These are phyloP conservation scores for Pseudomyrmex pallidus DNA, from an alignment of 1,140 invertebrate genomes.

Conservation along the genomic window DNA sequence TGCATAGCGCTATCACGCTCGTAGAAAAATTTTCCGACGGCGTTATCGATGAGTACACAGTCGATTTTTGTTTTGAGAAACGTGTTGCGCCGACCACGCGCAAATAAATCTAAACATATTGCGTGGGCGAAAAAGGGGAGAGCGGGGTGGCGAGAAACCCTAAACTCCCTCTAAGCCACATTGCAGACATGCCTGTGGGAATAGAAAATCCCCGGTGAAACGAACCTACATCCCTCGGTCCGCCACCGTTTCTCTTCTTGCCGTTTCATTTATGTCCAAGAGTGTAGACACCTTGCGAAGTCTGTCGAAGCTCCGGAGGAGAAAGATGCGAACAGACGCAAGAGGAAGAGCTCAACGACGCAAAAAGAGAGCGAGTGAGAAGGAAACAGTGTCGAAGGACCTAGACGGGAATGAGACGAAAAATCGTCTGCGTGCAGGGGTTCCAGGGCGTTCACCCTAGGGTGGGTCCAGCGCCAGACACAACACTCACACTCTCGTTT, in stretches of 20 bases:
- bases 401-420: constrained; percentile 69
- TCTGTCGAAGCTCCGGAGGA: constrained; percentile 58
- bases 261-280: constrained; percentile 72
- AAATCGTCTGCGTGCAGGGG: constrained; percentile 73
- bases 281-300: constrained; percentile 75
- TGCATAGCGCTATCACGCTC: constrained; percentile 8
- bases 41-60: constrained; percentile 50
- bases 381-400: constrained; percentile 27
- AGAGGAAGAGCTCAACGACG: constrained; percentile 17
- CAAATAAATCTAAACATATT: constrained; percentile 74
- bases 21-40: constrained; percentile 33
- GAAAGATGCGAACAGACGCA: constrained; percentile 15
- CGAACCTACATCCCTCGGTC: constrained; percentile 51
- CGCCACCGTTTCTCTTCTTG: constrained; percentile 13
- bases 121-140: constrained; percentile 10
- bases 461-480: constrained; percentile 79
- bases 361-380: constrained; percentile 25
- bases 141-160: background rate
- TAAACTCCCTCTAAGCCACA: constrained; percentile 55
- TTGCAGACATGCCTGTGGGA: constrained; percentile 73
- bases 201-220: constrained; percentile 72
- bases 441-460: constrained; percentile 76
- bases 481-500: constrained; percentile 77
- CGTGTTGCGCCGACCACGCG: constrained; percentile 13
- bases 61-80: constrained; percentile 40